Evolutionary conservation across 2,888 invertebrate genomes (phyloP).

Genomic region (Hypercompe scribonia): DNA sequence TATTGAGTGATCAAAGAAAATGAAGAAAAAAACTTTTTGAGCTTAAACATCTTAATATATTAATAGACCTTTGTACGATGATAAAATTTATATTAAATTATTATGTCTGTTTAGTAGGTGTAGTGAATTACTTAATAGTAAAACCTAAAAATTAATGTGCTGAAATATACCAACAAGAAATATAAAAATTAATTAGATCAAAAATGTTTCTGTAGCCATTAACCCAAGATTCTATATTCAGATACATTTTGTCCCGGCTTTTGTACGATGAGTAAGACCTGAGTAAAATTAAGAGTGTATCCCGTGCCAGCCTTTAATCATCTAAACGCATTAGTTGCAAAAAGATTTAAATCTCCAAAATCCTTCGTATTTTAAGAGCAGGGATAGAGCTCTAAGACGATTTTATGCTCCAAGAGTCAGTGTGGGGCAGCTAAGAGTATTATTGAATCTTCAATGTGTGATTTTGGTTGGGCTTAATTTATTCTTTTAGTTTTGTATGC

Average conservation of each 20-base stretch:
- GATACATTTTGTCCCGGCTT: neutral
- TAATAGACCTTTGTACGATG: too few relatives aligned
- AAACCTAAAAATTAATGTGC: too few relatives aligned
- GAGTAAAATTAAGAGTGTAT: slow-evolving; percentile 23
- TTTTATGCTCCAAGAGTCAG: slow-evolving; percentile 44
- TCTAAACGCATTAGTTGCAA: slow-evolving; percentile 30
- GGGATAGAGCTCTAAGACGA: slow-evolving; percentile 45
- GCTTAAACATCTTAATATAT: too few relatives aligned
- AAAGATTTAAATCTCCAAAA: slow-evolving; percentile 42
- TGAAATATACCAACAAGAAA: neutral
- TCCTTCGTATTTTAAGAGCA: slow-evolving; percentile 41
- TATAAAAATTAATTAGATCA: neutral
- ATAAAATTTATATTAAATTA: too few relatives aligned
- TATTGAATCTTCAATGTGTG: slow-evolving; percentile 31
- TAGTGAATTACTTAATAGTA: too few relatives aligned
- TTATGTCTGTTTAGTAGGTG: too few relatives aligned
- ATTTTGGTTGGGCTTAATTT: slow-evolving; percentile 21
- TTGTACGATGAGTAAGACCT: neutral
- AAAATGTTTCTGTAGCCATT: neutral
- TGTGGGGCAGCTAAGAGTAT: slow-evolving; percentile 36
- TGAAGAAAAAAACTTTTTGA: too few relatives aligned
- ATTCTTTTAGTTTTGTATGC: slow-evolving; percentile 17
- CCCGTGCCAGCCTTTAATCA: slow-evolving; percentile 36
- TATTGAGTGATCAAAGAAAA: too few relatives aligned
- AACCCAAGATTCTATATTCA: neutral